phyloP scores from a whole-genome alignment of 2,113 vertebrate genomes.

The Chlamydotis undulata region DNA sequence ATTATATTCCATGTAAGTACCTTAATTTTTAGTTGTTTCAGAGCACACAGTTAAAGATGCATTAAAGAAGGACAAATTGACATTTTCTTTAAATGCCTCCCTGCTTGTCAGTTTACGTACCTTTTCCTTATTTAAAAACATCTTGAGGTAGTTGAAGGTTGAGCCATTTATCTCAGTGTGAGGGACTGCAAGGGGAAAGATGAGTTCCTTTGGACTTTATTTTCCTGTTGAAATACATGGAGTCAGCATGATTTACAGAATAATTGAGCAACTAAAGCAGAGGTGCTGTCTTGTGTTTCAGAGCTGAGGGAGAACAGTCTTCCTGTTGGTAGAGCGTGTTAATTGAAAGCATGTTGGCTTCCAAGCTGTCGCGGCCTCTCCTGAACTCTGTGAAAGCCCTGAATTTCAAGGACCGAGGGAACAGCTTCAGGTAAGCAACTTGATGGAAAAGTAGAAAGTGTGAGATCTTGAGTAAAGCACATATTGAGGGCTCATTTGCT shows the following conservation, averaged over 20 bases:
- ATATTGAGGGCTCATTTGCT: neutral
- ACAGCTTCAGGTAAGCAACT: slow-evolving; percentile 54
- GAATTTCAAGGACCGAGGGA: slow-evolving; percentile 33
- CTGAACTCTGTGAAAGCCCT: slow-evolving; percentile 47
- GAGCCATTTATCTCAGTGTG: neutral
- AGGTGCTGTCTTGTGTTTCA: slow-evolving; percentile 62
- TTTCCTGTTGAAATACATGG: neutral
- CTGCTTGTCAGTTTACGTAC: neutral
- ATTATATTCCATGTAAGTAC: neutral
- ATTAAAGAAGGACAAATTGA: neutral
- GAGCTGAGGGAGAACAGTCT: slow-evolving; percentile 23
- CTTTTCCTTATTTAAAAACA: neutral
- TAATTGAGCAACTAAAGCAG: neutral
- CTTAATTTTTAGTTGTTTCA: neutral
- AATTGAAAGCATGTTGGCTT: slow-evolving; percentile 59
- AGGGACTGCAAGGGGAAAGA: neutral
- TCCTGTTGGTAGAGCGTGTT: neutral
- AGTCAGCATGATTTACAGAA: slow-evolving; percentile 28
- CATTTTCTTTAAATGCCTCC: neutral
- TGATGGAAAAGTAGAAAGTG: neutral
- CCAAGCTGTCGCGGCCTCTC: slow-evolving; percentile 64
- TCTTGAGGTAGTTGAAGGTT: neutral
- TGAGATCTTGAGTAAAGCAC: neutral
- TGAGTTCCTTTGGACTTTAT: slow-evolving; percentile 31
- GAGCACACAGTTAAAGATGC: neutral